phyloP scores from a whole-genome alignment of 2,797 vertebrate species.

The Tadarida brasiliensis region DNA sequence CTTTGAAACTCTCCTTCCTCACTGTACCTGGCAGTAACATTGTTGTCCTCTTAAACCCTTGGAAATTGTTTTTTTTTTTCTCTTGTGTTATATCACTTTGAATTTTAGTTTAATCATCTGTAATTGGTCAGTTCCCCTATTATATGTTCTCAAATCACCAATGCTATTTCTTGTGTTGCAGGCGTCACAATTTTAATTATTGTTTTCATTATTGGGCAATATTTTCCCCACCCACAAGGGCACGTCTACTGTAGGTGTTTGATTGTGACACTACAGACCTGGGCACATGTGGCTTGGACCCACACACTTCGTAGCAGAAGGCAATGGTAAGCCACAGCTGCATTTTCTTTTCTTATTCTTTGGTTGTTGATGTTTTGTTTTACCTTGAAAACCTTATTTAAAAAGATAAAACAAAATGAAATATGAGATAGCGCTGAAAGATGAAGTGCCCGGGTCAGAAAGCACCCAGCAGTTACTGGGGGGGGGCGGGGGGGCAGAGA shows the following conservation, averaged over 20 bases:
- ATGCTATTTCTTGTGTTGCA: neutral
- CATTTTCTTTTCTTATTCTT: neutral
- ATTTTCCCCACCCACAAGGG: neutral
- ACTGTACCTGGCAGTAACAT: neutral
- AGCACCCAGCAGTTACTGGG: neutral
- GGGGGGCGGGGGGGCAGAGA: neutral
- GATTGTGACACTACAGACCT: neutral
- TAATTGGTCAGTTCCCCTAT: neutral
- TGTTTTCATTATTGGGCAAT: neutral
- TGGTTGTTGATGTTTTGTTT: neutral
- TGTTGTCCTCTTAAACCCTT: neutral
- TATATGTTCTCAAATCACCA: neutral
- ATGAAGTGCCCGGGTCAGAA: neutral
- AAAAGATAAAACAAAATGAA: neutral
- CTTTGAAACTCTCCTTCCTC: neutral
- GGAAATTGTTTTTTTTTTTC: neutral
- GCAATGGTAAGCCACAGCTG: neutral
- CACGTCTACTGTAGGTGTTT: neutral
- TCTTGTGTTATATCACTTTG: neutral
- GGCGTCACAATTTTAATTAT: neutral
- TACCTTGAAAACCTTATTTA: neutral
- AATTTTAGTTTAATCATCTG: neutral
- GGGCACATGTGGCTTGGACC: neutral
- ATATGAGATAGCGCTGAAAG: neutral
- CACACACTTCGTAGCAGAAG: neutral